These are phyloP conservation scores for Carcharodon carcharias DNA, from an alignment of 2,797 vertebrate species.

Conservation along the genomic window DNA sequence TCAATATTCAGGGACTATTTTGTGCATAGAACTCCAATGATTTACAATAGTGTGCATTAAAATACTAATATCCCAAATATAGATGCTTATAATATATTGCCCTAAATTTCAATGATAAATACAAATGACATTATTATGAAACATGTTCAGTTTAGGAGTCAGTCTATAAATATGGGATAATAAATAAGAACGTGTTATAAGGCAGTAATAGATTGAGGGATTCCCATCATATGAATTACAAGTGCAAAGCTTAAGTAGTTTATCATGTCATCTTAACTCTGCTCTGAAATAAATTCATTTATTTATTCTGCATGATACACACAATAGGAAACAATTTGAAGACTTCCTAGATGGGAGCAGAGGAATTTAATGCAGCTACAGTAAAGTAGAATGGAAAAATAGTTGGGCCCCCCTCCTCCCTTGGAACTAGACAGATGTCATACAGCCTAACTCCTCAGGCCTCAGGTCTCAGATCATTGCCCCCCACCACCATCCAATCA, in stretches of 20 bases:
- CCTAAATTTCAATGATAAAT: slow-evolving; percentile 24
- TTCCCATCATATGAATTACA: slow-evolving; percentile 5
- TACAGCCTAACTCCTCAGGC: neutral
- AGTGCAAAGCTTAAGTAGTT: neutral
- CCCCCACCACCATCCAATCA: neutral
- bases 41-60: neutral
- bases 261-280: slow-evolving; percentile 22
- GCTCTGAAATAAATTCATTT: neutral
- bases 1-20: neutral
- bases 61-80: neutral
- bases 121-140: slow-evolving; percentile 19
- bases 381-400: neutral
- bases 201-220: neutral
- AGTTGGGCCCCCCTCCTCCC: neutral
- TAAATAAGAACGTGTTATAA: neutral
- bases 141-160: slow-evolving; percentile 3
- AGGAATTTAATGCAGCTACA: neutral
- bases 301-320: slow-evolving; percentile 19
- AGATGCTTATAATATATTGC: neutral
- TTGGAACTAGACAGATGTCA: too few relatives aligned
- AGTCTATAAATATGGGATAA: slow-evolving; percentile 18
- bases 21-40: neutral
- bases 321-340: neutral
- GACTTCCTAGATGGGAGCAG: neutral
- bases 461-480: too few relatives aligned